Evolutionary conservation across 2,888 invertebrate genomes (phyloP), one percentile per base, ranked within the genome.

Genomic region (Eremobia ochroleuca): DNA sequence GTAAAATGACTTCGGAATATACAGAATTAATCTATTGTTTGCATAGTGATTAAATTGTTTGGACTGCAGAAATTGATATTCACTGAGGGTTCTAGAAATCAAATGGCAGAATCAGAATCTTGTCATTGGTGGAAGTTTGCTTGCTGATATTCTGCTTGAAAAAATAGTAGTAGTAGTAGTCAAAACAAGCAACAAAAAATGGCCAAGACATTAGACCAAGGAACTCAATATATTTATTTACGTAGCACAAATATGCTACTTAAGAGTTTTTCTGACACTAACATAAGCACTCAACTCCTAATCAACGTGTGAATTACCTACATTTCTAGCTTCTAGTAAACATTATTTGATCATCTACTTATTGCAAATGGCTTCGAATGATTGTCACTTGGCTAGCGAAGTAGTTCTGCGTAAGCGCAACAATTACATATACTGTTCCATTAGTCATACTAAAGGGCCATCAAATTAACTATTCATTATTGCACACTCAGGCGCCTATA

Each of bases 401-500:
- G 65, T 52, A 74, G 6, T 74, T 66, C 62, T 80, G 70, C 68
- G 71, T 80, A 80, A 70, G 62, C 43, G 64, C 68, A 71, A 64
- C 40, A 61, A 72, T 71, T 52, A 43, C 34, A 13, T 11, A 37
- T 25, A 59, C 28, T 52, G 58, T 58, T 49, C 31, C 68, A 80
- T 75, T 85, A 85, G 64, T 82, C 75, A 80, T 72, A 34, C n/a
- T 66, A 37, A 85, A 82, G 65, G 65, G 46, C 34, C 28, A 76
- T 75, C 71, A 65, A 80, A 85, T 85, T 72, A 76, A 49, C 43
- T 62, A 82, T 80, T 85, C 85, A 76, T 81, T 28, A 69, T 43
- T 43, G 73, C 68, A 64, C 21, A 37, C 52, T 59, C 40, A 52
- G 66, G n/a, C 9, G 15, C 81, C 46, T 65, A 69, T 72, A 72